Evolutionary conservation across 2,113 vertebrate genomes (phyloP).

Genomic region (Peromyscus polionotus): DNA sequence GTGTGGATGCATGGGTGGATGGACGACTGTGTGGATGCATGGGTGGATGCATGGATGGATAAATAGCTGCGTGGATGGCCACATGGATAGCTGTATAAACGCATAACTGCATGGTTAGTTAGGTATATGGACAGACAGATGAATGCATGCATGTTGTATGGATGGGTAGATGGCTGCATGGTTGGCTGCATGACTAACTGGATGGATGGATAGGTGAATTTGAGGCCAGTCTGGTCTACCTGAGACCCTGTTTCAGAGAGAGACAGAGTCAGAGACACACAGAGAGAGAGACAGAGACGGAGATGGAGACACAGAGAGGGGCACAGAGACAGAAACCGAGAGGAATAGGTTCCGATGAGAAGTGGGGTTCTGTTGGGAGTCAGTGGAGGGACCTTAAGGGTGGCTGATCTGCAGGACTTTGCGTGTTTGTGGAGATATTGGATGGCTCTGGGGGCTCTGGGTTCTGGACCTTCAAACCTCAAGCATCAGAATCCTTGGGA

Average conservation of each 20-base stretch:
- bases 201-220: background rate
- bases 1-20: accelerated
- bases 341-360: background rate
- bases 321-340: background rate
- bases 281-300: background rate
- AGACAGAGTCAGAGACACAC: background rate
- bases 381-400: no score
- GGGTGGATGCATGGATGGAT: background rate
- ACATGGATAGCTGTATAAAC: accelerated
- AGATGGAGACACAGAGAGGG: background rate
- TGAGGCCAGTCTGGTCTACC: background rate
- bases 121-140: accelerated
- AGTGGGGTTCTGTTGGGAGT: background rate
- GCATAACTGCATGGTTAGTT: background rate
- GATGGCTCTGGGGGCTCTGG: background rate
- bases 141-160: background rate
- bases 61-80: accelerated
- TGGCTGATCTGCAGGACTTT: background rate
- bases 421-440: background rate
- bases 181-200: no score
- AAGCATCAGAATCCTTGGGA: background rate
- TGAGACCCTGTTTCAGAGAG: background rate
- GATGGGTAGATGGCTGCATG: no score
- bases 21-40: accelerated
- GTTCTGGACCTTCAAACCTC: background rate